Percentiles rank a stretch among this genome's conserved stretches.
phyloP scores from a whole-genome alignment of 35 echinoderm and acorn worm species.

The Anneissia japonica region DNA sequence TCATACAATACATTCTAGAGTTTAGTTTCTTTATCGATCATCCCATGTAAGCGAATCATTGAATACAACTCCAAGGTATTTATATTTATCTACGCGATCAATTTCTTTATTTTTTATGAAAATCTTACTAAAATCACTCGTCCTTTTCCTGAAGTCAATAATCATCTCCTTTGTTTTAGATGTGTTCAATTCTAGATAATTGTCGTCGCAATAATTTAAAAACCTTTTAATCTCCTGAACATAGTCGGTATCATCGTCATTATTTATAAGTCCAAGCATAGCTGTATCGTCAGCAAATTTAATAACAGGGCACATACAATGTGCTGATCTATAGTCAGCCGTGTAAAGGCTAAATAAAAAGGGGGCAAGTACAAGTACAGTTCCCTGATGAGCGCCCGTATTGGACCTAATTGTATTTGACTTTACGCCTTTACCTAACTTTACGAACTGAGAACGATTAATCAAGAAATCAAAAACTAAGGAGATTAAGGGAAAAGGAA shows the following conservation, averaged over 20 bases:
- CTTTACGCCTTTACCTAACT: background rate
- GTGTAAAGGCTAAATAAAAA: conserved; percentile 59
- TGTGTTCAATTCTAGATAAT: conserved; percentile 31
- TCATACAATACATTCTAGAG: background rate
- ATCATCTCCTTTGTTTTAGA: conserved; percentile 49
- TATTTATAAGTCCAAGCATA: conserved; percentile 30
- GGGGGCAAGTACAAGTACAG: conserved; percentile 36
- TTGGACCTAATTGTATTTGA: conserved; percentile 5
- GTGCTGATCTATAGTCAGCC: conserved; percentile 16
- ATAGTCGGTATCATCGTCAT: conserved; percentile 18
- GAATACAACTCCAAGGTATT: background rate
- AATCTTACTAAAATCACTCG: background rate
- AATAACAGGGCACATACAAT: conserved; percentile 14
- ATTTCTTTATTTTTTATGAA: background rate
- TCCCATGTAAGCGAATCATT: background rate
- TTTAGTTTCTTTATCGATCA: background rate
- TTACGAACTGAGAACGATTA: conserved; percentile 26
- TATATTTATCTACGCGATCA: background rate
- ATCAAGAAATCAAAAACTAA: conserved; percentile 7
- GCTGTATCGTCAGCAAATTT: conserved; percentile 54
- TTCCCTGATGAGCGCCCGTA: conserved; percentile 47
- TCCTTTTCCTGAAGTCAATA: conserved; percentile 24
- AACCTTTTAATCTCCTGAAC: conserved; percentile 13
- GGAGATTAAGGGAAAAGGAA: background rate
- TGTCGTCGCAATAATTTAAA: conserved; percentile 23